Percentiles rank a stretch among this genome's conserved stretches.
These are phyloP conservation scores for Coelopa frigida DNA, from an alignment of 1,140 invertebrate genomes.

Conservation along the genomic window DNA sequence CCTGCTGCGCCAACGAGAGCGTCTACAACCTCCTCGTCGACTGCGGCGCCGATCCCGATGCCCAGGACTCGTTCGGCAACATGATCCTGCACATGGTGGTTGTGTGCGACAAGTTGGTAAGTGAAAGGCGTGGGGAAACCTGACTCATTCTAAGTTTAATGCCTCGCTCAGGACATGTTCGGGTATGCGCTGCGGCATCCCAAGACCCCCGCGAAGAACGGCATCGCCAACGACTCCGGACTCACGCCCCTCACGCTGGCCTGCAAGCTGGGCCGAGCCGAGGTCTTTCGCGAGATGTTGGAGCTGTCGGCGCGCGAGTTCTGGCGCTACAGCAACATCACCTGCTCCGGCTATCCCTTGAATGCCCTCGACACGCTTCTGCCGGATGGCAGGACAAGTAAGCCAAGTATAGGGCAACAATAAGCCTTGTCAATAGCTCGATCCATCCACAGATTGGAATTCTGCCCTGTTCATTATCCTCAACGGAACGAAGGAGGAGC, in stretches of 20 bases:
- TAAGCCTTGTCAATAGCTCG: not conserved
- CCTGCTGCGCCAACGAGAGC: conserved; percentile 91
- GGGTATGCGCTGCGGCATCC: conserved; percentile 94
- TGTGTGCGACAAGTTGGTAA: conserved; percentile 89
- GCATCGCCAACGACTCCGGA: conserved; percentile 79
- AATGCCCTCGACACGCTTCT: conserved; percentile 92
- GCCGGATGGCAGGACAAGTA: conserved; percentile 90
- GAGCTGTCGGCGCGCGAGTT: conserved; percentile 93
- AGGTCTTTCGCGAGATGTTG: conserved; percentile 96
- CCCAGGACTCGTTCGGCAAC: conserved; percentile 87
- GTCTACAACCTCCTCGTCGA: conserved; percentile 96
- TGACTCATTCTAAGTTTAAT: too few relatives aligned
- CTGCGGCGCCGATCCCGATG: conserved; percentile 84
- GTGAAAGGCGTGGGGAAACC: conserved; percentile 21
- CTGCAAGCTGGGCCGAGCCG: conserved; percentile 88
- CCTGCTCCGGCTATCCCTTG: conserved; percentile 95
- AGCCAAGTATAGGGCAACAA: conserved; percentile 34
- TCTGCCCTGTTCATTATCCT: conserved; percentile 96
- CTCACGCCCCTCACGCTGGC: conserved; percentile 92
- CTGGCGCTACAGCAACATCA: conserved; percentile 98
- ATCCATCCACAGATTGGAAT: conserved; percentile 78
- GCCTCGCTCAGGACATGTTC: conserved; percentile 88
- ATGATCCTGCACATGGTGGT: conserved; percentile 99
- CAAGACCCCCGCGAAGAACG: conserved; percentile 82
- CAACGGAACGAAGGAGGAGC: conserved; percentile 93